These are phyloP conservation scores for Spheniscus mendiculus DNA, from an alignment of 2,113 vertebrate species.

Conservation along the genomic window DNA sequence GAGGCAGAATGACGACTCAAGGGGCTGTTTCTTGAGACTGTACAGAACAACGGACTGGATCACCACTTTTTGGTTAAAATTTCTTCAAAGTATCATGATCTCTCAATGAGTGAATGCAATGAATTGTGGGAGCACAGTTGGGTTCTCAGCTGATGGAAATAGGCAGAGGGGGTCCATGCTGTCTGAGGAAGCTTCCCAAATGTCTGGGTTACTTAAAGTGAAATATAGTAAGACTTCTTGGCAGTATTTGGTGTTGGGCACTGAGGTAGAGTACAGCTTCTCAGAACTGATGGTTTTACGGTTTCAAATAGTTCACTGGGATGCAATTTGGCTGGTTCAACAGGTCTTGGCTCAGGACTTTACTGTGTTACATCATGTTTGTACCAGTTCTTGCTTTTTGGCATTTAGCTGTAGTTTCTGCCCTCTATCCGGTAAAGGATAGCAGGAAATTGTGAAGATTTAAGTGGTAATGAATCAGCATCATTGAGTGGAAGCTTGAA, in stretches of 20 bases:
- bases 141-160: neutral
- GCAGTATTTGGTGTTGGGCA: neutral
- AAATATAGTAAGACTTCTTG: too few relatives aligned
- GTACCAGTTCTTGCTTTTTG: neutral
- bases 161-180: too few relatives aligned
- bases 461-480: neutral
- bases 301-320: neutral
- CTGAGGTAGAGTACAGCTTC: neutral
- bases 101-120: neutral
- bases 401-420: neutral
- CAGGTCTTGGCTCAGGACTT: neutral
- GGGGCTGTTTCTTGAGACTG: neutral
- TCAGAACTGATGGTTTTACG: neutral
- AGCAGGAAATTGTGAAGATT: neutral
- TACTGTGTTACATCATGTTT: neutral
- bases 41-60: neutral
- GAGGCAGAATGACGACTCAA: neutral
- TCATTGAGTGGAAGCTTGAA: neutral
- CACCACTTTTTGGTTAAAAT: neutral
- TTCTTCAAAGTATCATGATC: neutral
- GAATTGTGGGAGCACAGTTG: neutral
- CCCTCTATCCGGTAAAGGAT: neutral
- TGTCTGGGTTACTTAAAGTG: too few relatives aligned
- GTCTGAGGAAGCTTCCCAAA: too few relatives aligned
- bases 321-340: conserved; percentile 15